phyloP scores from a whole-genome alignment of 2,888 invertebrate genomes.

The Nudaria mundana region DNA sequence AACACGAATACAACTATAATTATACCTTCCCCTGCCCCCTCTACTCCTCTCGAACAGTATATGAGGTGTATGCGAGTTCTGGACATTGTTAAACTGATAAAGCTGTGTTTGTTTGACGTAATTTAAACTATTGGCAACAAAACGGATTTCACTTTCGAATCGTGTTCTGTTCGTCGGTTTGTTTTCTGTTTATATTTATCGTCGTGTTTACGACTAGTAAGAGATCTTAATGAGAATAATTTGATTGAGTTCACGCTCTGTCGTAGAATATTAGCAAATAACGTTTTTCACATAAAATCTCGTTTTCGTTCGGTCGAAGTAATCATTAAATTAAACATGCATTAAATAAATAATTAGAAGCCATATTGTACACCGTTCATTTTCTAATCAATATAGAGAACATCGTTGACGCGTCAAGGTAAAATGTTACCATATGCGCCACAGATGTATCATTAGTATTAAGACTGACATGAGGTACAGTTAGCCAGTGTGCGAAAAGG shows the following conservation, averaged over 20 bases:
- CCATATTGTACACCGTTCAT: no score
- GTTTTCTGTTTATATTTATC: slow-evolving; percentile 24
- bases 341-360: no score
- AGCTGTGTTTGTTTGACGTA: slow-evolving; percentile 18
- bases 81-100: slow-evolving; percentile 16
- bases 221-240: slow-evolving; percentile 29
- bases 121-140: slow-evolving; percentile 22
- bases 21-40: slow-evolving; percentile 41
- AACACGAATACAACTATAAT: slow-evolving; percentile 49
- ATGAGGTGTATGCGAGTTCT: slow-evolving; percentile 14
- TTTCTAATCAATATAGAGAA: no score
- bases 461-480: no score
- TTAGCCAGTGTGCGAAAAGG: no score
- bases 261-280: not conserved
- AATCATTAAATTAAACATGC: no score
- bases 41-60: slow-evolving; percentile 24
- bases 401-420: no score
- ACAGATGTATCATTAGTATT: no score
- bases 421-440: no score
- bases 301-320: no score
- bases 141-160: slow-evolving; percentile 31
- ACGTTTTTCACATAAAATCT: no score
- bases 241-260: slow-evolving; percentile 12
- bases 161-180: slow-evolving; percentile 17
- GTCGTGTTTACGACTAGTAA: slow-evolving; percentile 13